A percentile compares a stretch with the other conserved stretches of the same genome.
Evolutionary conservation across 2,113 vertebrate species (phyloP).

Genomic region (Macrotis lagotis): DNA sequence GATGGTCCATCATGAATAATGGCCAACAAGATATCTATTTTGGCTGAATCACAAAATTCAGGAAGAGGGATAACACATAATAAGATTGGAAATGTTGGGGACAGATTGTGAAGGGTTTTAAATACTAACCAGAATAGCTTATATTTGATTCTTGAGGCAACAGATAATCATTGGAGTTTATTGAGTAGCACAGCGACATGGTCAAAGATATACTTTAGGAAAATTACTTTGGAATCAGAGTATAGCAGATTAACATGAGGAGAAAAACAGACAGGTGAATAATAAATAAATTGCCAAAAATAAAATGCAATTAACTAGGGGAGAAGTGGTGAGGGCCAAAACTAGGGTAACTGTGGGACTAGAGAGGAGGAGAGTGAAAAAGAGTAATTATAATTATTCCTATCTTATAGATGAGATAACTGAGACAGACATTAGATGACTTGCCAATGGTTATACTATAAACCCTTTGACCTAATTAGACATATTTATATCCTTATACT

Average conservation of each 20-base stretch:
- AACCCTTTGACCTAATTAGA: no score
- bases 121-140: background rate
- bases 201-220: background rate
- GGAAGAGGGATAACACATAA: background rate
- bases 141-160: background rate
- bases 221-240: background rate
- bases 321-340: background rate
- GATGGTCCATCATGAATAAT: background rate
- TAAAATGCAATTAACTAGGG: background rate
- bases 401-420: no score
- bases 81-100: background rate
- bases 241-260: background rate
- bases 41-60: background rate
- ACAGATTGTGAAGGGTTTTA: background rate
- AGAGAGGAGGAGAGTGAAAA: background rate
- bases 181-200: background rate
- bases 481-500: no score
- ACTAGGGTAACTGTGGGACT: background rate
- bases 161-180: background rate
- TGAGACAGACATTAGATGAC: no score
- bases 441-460: no score
- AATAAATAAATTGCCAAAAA: no score
- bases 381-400: no score
- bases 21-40: background rate
- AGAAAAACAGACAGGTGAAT: background rate